phyloP scores from a whole-genome alignment of 2,888 invertebrate species.

The Parnassius mnemosyne region DNA sequence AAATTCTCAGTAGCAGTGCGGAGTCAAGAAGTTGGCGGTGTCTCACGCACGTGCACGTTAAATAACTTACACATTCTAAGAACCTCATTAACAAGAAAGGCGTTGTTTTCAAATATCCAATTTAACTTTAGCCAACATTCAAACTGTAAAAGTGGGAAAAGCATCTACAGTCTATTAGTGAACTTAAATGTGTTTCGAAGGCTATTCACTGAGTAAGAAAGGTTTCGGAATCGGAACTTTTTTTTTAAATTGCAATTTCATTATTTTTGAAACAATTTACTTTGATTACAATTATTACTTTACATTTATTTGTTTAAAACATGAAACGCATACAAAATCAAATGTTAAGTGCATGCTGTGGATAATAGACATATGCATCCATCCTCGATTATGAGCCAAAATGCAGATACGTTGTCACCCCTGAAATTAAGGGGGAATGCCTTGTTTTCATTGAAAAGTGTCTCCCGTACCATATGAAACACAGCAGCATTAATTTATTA shows the following conservation, averaged over 20 bases:
- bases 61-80: not conserved
- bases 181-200: slow-evolving; percentile 23
- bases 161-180: slow-evolving; percentile 8
- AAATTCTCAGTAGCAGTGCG: too few relatives aligned
- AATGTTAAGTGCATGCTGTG: not conserved
- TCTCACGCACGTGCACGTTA: not conserved
- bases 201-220: slow-evolving; percentile 8
- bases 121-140: slow-evolving; percentile 21
- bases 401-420: too few relatives aligned
- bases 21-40: too few relatives aligned
- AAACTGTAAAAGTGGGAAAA: slow-evolving; percentile 11
- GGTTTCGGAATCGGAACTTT: not conserved
- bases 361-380: too few relatives aligned
- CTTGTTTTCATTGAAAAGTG: too few relatives aligned
- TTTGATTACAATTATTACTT: too few relatives aligned
- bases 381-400: too few relatives aligned
- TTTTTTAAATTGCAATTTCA: not conserved
- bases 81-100: slow-evolving; percentile 2
- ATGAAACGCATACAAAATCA: not conserved
- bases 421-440: too few relatives aligned
- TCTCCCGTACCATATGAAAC: too few relatives aligned
- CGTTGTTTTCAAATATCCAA: slow-evolving; percentile 12
- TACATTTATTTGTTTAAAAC: too few relatives aligned
- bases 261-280: not conserved
- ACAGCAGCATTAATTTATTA: too few relatives aligned